Base-by-base conservation (phyloP, 2,888 invertebrate species). In the Polyommatus icarus region DNA sequence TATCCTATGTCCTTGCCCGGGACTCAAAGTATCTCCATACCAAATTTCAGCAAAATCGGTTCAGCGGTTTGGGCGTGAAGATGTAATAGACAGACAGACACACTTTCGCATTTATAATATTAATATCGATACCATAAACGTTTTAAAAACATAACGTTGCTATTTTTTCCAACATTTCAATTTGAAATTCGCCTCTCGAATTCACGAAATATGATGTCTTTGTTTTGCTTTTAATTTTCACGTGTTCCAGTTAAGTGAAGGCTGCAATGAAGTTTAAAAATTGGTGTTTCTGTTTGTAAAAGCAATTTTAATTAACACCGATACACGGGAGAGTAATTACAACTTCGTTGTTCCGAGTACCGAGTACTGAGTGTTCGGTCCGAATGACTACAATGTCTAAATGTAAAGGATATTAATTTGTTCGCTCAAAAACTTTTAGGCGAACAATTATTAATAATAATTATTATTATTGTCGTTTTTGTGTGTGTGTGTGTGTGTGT, bases 241-340 rank as follows among this genome's bases (percentile, higher is more conserved):
- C 40, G 40, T 72, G 72, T 72, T 72, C 36, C 72, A n/a, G 36
- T 40, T 40, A 72, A 73, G 40, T 73, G 73, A 61, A 61, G 61
- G 61, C 61, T 61, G 24, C 24, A 61, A 46, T 73, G 20, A 40
- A 73, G 72, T 73, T 73, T 71, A n/a, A 73, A 15, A 73, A 73
- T 24, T 46, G 40, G 8, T 72, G 20, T 40, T 20, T 10, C 40
- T 73, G 73, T 73, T 46, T 73, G 73, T 61, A 76, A 78, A 80
- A 79, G 77, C 79, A 80, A 80, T 80, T 80, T 72, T 80, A 81
- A 82, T 83, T 79, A 81, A 61, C 76, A 78, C 72, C 50, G 46
- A 50, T 73, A 73, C 73, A 73, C 73, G 46, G 12, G 73, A 73
- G 73, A 46, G 46, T 73, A 73, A 73, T 73, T 50, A 73, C 73